A percentile compares a stretch with the other conserved stretches of the same genome.
These are phyloP conservation scores for Pocillopora verrucosa DNA, from an alignment of 64 coral and sea anemone genomes.

Conservation along the genomic window DNA sequence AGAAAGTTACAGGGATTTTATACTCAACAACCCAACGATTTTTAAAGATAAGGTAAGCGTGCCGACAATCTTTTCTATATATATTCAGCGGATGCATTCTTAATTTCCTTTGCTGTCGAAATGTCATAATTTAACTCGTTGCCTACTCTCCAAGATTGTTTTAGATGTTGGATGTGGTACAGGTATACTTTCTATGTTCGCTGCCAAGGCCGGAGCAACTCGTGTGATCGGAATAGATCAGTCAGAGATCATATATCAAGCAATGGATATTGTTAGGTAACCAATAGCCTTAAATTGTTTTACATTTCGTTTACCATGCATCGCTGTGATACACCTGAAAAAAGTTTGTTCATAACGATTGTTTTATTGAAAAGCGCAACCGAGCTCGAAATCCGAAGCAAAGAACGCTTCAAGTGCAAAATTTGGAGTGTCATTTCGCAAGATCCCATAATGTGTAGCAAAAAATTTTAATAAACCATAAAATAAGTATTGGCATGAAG, in stretches of 20 bases:
- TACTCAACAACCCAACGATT: slow-evolving; percentile 64
- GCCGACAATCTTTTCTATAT: no score
- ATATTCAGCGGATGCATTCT: no score
- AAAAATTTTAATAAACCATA: no score
- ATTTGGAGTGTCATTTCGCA: no score
- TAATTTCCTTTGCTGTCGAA: neutral
- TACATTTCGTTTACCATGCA: no score
- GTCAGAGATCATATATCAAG: slow-evolving; percentile 94
- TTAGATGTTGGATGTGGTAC: slow-evolving; percentile 96
- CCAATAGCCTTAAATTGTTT: neutral
- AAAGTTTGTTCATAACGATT: no score
- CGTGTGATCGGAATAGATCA: slow-evolving; percentile 93
- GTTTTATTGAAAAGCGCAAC: no score
- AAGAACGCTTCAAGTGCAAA: no score
- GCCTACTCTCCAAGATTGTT: slow-evolving; percentile 56
- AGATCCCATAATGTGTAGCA: no score
- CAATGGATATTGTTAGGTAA: slow-evolving; percentile 98
- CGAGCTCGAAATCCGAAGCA: no score
- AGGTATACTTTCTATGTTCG: slow-evolving; percentile 97
- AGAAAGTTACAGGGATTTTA: slow-evolving; percentile 92
- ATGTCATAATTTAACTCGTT: neutral
- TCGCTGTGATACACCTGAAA: no score
- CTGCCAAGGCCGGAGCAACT: slow-evolving; percentile 79
- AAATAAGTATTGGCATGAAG: no score
- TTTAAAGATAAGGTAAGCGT: slow-evolving; percentile 89